phyloP scores from a whole-genome alignment of 92 coral and sea anemone species.

The Isaurus tuberculatus region DNA sequence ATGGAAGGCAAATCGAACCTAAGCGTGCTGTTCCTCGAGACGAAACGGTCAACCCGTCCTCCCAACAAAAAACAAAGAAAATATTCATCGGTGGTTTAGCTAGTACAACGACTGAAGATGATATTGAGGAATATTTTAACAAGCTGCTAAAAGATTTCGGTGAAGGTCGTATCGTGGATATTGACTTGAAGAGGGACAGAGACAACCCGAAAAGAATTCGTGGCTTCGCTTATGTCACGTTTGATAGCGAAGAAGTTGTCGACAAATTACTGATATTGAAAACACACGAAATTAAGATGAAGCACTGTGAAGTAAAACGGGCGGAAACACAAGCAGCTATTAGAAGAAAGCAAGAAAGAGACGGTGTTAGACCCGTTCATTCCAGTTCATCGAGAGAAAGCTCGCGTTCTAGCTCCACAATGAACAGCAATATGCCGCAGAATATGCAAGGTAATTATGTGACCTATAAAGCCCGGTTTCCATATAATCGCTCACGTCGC shows the following conservation, averaged over 20 bases:
- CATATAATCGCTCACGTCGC: too few species aligned
- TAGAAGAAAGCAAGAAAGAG: slow-evolving; percentile 84
- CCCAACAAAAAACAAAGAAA: slow-evolving; percentile 76
- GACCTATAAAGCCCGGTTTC: too few species aligned
- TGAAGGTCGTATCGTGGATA: slow-evolving; percentile 83
- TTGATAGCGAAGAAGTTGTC: slow-evolving; percentile 90
- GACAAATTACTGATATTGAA: slow-evolving; percentile 86
- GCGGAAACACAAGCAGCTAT: slow-evolving; percentile 93
- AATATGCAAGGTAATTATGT: slow-evolving; percentile 23
- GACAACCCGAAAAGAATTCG: slow-evolving; percentile 90
- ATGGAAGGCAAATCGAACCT: slow-evolving; percentile 96
- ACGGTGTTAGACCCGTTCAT: slow-evolving; percentile 46
- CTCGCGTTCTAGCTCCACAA: neutral
- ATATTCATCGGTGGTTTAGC: slow-evolving; percentile 96
- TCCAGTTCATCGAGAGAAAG: neutral
- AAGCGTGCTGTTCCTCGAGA: slow-evolving; percentile 96
- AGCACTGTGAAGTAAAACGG: slow-evolving; percentile 93
- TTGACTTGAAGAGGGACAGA: slow-evolving; percentile 86
- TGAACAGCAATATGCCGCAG: neutral
- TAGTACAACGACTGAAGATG: slow-evolving; percentile 93
- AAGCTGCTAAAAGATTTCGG: slow-evolving; percentile 80
- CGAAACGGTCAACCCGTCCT: slow-evolving; percentile 74
- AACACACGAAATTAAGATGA: slow-evolving; percentile 93
- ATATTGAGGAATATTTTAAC: slow-evolving; percentile 83
- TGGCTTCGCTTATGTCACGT: slow-evolving; percentile 94